Base-by-base conservation (phyloP, 1,140 invertebrate species). In the Sitodiplosis mosellana region DNA sequence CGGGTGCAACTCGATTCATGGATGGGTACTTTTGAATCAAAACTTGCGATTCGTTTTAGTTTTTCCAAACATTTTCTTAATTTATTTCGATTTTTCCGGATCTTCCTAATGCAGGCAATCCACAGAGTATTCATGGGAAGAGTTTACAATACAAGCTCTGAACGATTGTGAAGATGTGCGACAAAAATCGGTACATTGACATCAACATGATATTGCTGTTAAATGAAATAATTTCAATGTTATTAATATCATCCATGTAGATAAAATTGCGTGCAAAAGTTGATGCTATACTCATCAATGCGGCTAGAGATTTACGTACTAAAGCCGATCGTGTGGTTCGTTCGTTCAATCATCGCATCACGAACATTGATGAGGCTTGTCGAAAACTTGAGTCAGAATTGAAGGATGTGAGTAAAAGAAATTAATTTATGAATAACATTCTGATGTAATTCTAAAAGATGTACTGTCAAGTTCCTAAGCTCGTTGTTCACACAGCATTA, bases 291-390 rank as follows among this genome's bases (percentile, higher is more conserved):
- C 63, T 81, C 33, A 66, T 70, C 8, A 76, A 77, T 47, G 74
- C 73, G 1, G 71, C 81, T 1, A 68, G 76, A 49, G 80, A 83
- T 63, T 67, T 87, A 10, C 69, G 81, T 20, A 73, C 69, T 21
- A 82, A 85, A 65, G 80, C 80, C 0, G 81, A 82, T 59, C 64
- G 63, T 42, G 80, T 84, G 1, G 80, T 85, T 55, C 65, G 73
- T 44, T 74, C 76, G 1, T 57, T 86, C 36, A 69, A 70, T 0
- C 69, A 76, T 44, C 74, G 79, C 22, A 74, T 83, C 18, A 71
- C 73, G 33, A 73, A 80, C 45, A 78, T 73, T 0, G 73, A 81
- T 53, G 75, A 82, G 60, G 61, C 77, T 1, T 68, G 74, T 22
- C 68, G 73, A 15, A 73, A 74, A 51, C 60, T 83, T 45, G 78